Evolutionary conservation across 2,113 vertebrate genomes (phyloP), one percentile per base, ranked within the genome.

Genomic region (Misgurnus anguillicaudatus): DNA sequence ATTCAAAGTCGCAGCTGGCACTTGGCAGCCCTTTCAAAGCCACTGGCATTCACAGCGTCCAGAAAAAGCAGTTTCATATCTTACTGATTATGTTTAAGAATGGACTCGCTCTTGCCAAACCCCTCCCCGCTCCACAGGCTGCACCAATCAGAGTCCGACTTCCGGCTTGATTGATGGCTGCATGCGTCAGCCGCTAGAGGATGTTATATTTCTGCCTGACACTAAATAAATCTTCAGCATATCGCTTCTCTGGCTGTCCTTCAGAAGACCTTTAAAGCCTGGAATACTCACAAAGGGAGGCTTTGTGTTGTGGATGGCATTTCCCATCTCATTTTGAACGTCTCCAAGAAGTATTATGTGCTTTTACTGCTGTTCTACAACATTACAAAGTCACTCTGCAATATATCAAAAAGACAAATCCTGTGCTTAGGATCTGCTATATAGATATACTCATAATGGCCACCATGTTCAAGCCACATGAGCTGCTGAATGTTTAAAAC

Each of bases 191-290:
- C 83, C 57, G 68, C 61, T 57, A 55, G n/a, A 61, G 14, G 78
- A 78, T 75, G 60, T 75, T 77, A 65, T 81, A 78, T 80, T 78
- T 75, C 71, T 66, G 74, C 75, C 75, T 39, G 36, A 48, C 57
- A 64, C 47, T 8, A 13, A 81, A 80, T 82, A 85, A 82, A 85
- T 80, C 53, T 69, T 68, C 39, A 63, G 64, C 42, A 45, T 41
- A 81, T 69, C 60, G 38, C 74, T 64, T 51, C 55, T 74, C 53
- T 51, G 63, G 62, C 75, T 75, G 80, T 80, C 83, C 83, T 85
- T 85, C 80, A 80, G 55, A 82, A 21, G 72, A 63, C 69, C 48
- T 64, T 62, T 70, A 77, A 53, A 78, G 66, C 45, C 62, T 85
- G 71, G 79, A 66, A 63, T 31, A 41, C 19, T 55, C n/a, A 65